Percentiles rank a stretch among this genome's conserved stretches.
These are phyloP conservation scores for Agrochola lychnidis DNA, from an alignment of 2,888 invertebrate species.

Conservation along the genomic window DNA sequence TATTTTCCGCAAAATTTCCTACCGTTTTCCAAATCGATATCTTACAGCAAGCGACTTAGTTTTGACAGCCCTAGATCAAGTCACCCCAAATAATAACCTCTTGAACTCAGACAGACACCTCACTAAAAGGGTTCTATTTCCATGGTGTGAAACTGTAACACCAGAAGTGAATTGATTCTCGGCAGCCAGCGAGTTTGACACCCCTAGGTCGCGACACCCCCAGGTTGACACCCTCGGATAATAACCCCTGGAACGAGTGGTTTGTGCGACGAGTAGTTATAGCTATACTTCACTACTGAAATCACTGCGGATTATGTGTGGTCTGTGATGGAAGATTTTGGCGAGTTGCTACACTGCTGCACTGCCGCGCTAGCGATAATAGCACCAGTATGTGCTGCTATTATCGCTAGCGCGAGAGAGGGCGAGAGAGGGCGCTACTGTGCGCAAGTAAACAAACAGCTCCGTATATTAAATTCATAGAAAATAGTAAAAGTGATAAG, in stretches of 20 bases:
- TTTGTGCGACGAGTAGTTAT: constrained; percentile 36
- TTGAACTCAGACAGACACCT: constrained; percentile 15
- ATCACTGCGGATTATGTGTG: constrained; percentile 57
- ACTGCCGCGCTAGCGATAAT: no score
- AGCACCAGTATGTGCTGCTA: no score
- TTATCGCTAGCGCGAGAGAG: no score
- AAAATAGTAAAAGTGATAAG: no score
- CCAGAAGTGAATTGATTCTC: constrained; percentile 51
- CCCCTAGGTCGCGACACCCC: constrained; percentile 37
- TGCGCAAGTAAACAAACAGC: no score
- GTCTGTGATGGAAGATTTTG: neutral
- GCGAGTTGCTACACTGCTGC: neutral
- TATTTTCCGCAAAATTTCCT: no score
- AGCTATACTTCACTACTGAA: constrained; percentile 34
- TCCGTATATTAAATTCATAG: no score
- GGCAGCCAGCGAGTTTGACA: constrained; percentile 26
- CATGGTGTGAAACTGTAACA: constrained; percentile 13
- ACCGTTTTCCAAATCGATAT: no score
- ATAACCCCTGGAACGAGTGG: constrained; percentile 52
- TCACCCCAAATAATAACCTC: neutral
- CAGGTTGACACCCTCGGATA: constrained; percentile 51
- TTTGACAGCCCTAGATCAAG: constrained; percentile 1
- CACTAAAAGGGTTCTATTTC: constrained; percentile 35
- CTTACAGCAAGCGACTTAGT: neutral
- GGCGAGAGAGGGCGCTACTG: no score